phyloP scores from a whole-genome alignment of 2,888 invertebrate genomes.

The Acleris laterana region DNA sequence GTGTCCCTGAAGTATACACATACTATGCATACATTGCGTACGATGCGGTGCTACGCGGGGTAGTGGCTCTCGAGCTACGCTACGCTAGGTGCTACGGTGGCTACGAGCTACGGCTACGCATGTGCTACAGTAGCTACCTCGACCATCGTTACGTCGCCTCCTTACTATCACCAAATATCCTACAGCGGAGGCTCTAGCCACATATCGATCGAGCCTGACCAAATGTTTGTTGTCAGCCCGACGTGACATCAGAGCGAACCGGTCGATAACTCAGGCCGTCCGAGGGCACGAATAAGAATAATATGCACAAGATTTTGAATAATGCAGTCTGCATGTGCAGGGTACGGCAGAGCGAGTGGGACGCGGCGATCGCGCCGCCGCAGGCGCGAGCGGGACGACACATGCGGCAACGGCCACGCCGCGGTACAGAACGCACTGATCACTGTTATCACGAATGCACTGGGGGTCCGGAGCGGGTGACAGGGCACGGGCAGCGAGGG shows the following conservation, averaged over 20 bases:
- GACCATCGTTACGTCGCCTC: conserved; percentile 12
- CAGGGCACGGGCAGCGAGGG: conserved; percentile 40
- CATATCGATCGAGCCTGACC: conserved; percentile 29
- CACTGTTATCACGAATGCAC: conserved; percentile 37
- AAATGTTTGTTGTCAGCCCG: conserved; percentile 13
- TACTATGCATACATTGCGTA: conserved; percentile 1
- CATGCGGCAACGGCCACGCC: conserved; percentile 59
- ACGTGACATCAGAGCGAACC: conserved; percentile 7
- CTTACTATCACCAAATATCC: conserved; percentile 2
- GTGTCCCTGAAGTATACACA: background rate
- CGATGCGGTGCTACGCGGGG: conserved; percentile 12
- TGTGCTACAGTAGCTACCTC: conserved; percentile 29
- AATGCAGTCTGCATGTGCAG: conserved; percentile 75
- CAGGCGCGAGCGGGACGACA: conserved; percentile 63
- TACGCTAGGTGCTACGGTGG: conserved; percentile 38
- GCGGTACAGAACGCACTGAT: conserved; percentile 40
- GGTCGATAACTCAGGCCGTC: conserved; percentile 19
- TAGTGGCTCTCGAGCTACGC: conserved; percentile 17
- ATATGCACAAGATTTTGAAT: conserved; percentile 56
- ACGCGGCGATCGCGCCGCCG: conserved; percentile 50
- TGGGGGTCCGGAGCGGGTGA: conserved; percentile 20
- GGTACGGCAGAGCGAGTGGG: conserved; percentile 56
- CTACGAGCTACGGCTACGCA: conserved; percentile 44
- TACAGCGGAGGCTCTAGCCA: conserved; percentile 20
- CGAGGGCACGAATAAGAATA: conserved; percentile 8